A percentile compares a stretch with the other conserved stretches of the same genome.
Conservation (phyloP, 2,797 vertebrate species). For the Ara ararauna region DNA sequence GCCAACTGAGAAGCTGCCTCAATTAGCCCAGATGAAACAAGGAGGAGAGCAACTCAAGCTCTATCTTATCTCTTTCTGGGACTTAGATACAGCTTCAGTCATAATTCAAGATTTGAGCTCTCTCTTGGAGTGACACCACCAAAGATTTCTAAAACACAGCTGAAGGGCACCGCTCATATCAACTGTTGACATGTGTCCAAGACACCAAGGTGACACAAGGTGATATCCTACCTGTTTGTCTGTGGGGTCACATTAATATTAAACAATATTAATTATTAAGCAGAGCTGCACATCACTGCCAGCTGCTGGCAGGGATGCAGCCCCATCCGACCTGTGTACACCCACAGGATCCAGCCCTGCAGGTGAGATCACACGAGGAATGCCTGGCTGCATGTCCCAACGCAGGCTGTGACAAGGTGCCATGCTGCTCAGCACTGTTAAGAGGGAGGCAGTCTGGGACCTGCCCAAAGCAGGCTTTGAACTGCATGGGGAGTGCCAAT, state of each 20-base stretch:
- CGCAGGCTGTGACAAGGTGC: accelerated
- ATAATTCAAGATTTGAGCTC: background rate
- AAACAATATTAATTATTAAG: background rate
- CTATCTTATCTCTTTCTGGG: background rate
- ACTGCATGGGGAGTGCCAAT: accelerated
- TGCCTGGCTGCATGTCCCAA: accelerated
- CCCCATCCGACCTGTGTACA: background rate
- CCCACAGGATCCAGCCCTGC: accelerated
- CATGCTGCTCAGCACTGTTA: accelerated
- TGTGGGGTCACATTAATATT: background rate
- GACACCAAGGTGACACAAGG: background rate
- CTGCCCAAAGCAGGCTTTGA: background rate
- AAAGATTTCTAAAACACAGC: background rate
- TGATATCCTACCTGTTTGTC: background rate
- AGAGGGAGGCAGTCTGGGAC: background rate
- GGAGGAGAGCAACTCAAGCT: background rate
- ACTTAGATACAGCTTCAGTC: background rate
- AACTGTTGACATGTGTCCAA: background rate
- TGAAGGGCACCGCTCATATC: background rate
- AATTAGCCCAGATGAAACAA: background rate
- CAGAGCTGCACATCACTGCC: background rate
- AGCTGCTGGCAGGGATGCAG: background rate
- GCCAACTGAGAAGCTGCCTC: background rate
- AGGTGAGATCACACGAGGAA: background rate
- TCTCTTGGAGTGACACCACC: background rate